A percentile compares a stretch with the other conserved stretches of the same genome.
phyloP scores from a whole-genome alignment of 2,888 invertebrate genomes.

The Macropis europaea region DNA sequence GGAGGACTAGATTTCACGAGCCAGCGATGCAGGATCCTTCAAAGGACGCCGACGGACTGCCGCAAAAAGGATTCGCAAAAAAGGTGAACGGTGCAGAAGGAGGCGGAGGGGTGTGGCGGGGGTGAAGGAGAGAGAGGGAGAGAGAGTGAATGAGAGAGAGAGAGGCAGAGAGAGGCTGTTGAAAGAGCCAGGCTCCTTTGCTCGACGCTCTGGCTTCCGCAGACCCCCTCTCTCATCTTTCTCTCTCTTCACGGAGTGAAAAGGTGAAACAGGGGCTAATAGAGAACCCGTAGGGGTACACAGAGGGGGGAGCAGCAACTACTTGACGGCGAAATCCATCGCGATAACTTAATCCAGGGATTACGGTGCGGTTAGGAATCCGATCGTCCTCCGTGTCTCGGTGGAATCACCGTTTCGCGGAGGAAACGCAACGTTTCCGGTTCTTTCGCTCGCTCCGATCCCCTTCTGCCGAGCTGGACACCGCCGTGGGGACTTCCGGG shows the following conservation, averaged over 20 bases:
- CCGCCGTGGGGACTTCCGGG: background rate
- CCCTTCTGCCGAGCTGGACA: background rate
- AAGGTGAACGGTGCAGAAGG: constrained; percentile 43
- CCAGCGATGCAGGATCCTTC: constrained; percentile 78
- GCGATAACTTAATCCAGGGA: constrained; percentile 74
- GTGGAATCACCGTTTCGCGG: constrained; percentile 4
- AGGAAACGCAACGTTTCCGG: constrained; percentile 52
- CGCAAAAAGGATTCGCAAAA: constrained; percentile 70
- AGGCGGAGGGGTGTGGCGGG: too few species aligned
- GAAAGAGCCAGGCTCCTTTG: constrained; percentile 58
- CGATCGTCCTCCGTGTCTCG: constrained; percentile 22
- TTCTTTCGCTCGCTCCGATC: constrained; percentile 11
- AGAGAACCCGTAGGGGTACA: constrained; percentile 29
- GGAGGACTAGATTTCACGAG: constrained; percentile 79
- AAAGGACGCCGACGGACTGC: constrained; percentile 77
- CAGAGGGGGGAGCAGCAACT: constrained; percentile 45
- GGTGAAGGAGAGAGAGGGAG: constrained; percentile 30
- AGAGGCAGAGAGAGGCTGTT: constrained; percentile 34
- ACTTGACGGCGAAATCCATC: constrained; percentile 75
- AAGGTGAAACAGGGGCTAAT: constrained; percentile 57
- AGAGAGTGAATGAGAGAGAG: constrained; percentile 23
- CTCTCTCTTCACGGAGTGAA: constrained; percentile 24
- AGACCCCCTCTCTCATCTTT: constrained; percentile 29
- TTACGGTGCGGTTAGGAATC: constrained; percentile 55
- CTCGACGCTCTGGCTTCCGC: constrained; percentile 58